Evolutionary conservation across 2,888 invertebrate species (phyloP).

Genomic region (Emesis russula): DNA sequence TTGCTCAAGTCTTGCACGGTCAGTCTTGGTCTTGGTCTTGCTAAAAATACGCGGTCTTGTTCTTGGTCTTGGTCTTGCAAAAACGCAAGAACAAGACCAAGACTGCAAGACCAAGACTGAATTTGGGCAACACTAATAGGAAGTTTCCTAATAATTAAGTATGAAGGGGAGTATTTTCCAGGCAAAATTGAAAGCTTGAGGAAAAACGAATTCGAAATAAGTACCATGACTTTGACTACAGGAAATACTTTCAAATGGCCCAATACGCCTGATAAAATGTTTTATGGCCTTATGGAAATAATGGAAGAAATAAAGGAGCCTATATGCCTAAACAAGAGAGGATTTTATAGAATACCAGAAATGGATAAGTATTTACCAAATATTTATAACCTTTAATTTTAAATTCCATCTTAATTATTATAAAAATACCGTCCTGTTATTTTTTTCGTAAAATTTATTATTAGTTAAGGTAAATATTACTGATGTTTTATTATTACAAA

Average conservation of each 20-base stretch:
- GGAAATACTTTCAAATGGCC: constrained; percentile 68
- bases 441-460: constrained; percentile 8
- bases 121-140: constrained; percentile 21
- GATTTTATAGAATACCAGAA: constrained; percentile 56
- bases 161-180: constrained; percentile 42
- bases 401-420: constrained; percentile 11
- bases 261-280: constrained; percentile 62
- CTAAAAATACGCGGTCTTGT: constrained; percentile 28
- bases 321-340: constrained; percentile 57
- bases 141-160: constrained; percentile 35
- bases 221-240: constrained; percentile 54
- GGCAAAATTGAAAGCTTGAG: constrained; percentile 31
- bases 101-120: constrained; percentile 47
- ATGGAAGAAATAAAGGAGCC: constrained; percentile 48
- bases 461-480: constrained; percentile 8
- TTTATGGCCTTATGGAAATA: constrained; percentile 53
- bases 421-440: constrained; percentile 8
- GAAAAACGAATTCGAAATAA: constrained; percentile 39
- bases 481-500: constrained; percentile 8
- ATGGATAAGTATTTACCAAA: constrained; percentile 59
- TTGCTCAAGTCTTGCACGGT: neutral
- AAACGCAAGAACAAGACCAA: constrained; percentile 74
- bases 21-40: constrained; percentile 61
- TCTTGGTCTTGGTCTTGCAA: constrained; percentile 69
- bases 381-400: constrained; percentile 41